Conservation (phyloP, 2,797 vertebrate genomes). For the Aphelocoma californica region DNA sequence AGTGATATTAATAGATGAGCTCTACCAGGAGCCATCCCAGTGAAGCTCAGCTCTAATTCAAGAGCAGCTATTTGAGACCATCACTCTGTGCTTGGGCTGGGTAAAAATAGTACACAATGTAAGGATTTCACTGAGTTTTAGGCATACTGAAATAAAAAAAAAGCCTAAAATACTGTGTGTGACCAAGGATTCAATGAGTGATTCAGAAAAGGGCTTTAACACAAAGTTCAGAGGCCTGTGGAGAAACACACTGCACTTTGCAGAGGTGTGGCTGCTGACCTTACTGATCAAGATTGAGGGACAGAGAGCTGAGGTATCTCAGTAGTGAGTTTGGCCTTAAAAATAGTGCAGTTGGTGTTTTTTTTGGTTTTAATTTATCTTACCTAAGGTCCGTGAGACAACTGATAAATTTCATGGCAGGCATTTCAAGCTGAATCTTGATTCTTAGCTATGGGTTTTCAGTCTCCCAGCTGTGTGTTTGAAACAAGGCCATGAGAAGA, state of each 20-base stretch:
- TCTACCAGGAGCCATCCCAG: not conserved
- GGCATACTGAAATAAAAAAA: not conserved
- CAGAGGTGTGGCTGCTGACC: not conserved
- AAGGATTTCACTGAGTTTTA: not conserved
- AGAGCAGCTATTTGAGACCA: not conserved
- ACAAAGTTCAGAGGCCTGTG: not conserved
- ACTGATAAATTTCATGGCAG: not conserved
- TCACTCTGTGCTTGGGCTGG: not conserved
- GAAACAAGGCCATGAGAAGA: not conserved
- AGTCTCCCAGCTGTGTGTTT: not conserved
- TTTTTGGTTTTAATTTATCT: not conserved
- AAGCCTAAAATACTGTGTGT: not conserved
- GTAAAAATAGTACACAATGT: not conserved
- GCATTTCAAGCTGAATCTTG: not conserved
- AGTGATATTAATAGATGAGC: not conserved
- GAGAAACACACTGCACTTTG: not conserved
- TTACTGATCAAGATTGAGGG: not conserved
- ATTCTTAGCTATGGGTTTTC: not conserved
- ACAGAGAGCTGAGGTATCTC: not conserved
- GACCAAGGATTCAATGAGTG: not conserved
- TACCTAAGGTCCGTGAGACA: not conserved
- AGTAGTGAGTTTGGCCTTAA: not conserved
- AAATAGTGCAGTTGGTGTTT: not conserved
- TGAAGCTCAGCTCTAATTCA: not conserved
- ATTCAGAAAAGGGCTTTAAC: not conserved